Evolutionary conservation across 2,797 vertebrate genomes (phyloP).

Genomic region (Sternarchorhynchus goeldii): DNA sequence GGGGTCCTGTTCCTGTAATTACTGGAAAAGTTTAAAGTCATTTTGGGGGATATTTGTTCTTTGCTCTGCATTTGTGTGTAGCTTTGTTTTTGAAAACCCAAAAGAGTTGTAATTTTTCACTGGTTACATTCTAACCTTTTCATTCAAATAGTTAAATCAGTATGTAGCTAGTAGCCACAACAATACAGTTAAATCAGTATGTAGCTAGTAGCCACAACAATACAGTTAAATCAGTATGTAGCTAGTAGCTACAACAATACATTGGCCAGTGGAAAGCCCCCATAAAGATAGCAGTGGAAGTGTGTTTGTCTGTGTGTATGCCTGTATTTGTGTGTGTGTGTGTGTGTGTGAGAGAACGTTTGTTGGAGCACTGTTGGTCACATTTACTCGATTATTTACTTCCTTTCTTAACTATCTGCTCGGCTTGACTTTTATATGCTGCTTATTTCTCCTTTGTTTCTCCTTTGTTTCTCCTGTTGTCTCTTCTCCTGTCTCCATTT

Average conservation of each 20-base stretch:
- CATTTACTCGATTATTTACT: slow-evolving; percentile 28
- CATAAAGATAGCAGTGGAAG: background rate
- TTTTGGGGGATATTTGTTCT: too few relatives aligned
- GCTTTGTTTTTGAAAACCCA: too few relatives aligned
- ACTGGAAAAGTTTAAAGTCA: too few relatives aligned
- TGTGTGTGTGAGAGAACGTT: background rate
- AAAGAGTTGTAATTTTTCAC: too few relatives aligned
- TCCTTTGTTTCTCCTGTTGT: background rate
- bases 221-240: too few relatives aligned
- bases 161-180: too few relatives aligned
- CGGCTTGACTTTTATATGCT: slow-evolving; percentile 14
- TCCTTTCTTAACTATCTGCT: slow-evolving; percentile 22
- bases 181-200: too few relatives aligned
- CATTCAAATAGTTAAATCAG: too few relatives aligned
- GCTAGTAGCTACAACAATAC: too few relatives aligned
- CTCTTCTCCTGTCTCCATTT: background rate
- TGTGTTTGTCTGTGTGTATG: background rate
- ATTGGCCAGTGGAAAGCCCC: background rate
- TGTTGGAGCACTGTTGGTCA: slow-evolving; percentile 2
- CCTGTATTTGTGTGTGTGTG: background rate
- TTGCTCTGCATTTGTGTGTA: too few relatives aligned
- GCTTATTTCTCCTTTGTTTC: slow-evolving; percentile 3
- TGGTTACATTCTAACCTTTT: too few relatives aligned
- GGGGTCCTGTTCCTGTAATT: background rate
- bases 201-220: too few relatives aligned